phyloP scores from a whole-genome alignment of 1,140 invertebrate genomes.

The Nasonia giraulti region DNA sequence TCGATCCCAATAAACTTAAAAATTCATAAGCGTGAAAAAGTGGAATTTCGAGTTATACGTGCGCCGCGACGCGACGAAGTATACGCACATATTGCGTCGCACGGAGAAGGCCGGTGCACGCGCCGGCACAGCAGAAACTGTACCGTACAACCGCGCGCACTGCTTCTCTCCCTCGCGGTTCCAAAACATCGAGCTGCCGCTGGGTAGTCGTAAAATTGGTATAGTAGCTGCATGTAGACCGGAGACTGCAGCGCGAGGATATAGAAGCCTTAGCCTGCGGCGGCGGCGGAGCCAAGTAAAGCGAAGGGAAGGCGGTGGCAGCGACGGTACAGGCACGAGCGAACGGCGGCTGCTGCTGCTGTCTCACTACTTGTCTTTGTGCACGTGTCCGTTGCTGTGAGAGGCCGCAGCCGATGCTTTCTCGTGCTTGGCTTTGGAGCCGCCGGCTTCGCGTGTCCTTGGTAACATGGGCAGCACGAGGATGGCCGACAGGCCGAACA shows the following conservation, averaged over 20 bases:
- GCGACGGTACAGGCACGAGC: not conserved
- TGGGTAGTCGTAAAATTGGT: not conserved
- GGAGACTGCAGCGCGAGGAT: too few relatives aligned
- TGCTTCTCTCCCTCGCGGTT: not conserved
- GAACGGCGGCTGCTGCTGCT: not conserved
- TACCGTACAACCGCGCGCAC: too few relatives aligned
- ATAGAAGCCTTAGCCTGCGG: not conserved
- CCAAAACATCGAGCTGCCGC: not conserved
- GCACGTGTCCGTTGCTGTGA: conserved; percentile 48
- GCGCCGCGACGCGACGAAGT: too few relatives aligned
- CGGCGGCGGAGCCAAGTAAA: not conserved
- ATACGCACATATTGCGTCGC: too few relatives aligned
- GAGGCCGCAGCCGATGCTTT: not conserved
- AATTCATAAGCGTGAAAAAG: not conserved
- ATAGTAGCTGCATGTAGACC: too few relatives aligned
- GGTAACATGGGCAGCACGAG: conserved; percentile 72
- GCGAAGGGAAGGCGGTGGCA: not conserved
- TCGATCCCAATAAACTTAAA: too few relatives aligned
- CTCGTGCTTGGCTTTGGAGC: conserved; percentile 39
- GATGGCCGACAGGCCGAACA: conserved; percentile 75
- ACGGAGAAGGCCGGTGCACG: not conserved
- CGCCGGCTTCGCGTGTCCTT: conserved; percentile 5
- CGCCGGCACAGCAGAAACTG: not conserved
- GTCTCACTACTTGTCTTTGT: conserved; percentile 51
- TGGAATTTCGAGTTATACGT: not conserved